phyloP scores from a whole-genome alignment of 2,113 vertebrate genomes.

The Ivindomyrus marchei region DNA sequence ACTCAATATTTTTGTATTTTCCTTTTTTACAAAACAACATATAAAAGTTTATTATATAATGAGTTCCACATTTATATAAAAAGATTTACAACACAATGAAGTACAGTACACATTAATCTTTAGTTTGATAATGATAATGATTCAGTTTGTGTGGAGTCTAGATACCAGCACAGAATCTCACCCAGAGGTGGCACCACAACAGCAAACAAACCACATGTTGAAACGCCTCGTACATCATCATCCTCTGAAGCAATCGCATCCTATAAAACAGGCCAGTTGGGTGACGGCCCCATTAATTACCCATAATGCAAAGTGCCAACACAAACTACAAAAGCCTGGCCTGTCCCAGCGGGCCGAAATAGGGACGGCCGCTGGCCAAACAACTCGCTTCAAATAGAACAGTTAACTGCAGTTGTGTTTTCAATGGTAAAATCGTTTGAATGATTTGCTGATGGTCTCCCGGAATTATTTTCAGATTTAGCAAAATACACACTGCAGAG shows the following conservation, averaged over 20 bases:
- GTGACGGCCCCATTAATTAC: background rate
- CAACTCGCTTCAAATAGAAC: background rate
- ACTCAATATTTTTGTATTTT: slow-evolving; percentile 28
- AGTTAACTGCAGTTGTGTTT: background rate
- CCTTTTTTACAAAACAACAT: slow-evolving; percentile 58
- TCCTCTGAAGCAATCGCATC: background rate
- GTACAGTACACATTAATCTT: slow-evolving; percentile 58
- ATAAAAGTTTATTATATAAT: slow-evolving; percentile 55
- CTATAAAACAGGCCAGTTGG: background rate
- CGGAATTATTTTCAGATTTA: background rate
- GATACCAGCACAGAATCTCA: slow-evolving; percentile 8
- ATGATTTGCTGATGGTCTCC: background rate
- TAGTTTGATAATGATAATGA: slow-evolving; percentile 39
- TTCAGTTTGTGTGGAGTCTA: background rate
- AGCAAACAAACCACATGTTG: slow-evolving; percentile 30
- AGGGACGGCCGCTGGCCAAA: background rate
- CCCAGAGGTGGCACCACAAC: background rate
- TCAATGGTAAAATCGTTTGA: background rate
- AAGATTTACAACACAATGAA: slow-evolving; percentile 53
- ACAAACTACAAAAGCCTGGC: background rate
- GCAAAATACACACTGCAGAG: background rate
- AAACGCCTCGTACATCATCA: background rate
- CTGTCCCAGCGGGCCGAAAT: background rate
- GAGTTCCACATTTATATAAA: slow-evolving; percentile 58
- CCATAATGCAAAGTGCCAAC: slow-evolving; percentile 16